Base-by-base conservation (phyloP, 2,797 vertebrate species). In the Sebastes nivosus region DNA sequence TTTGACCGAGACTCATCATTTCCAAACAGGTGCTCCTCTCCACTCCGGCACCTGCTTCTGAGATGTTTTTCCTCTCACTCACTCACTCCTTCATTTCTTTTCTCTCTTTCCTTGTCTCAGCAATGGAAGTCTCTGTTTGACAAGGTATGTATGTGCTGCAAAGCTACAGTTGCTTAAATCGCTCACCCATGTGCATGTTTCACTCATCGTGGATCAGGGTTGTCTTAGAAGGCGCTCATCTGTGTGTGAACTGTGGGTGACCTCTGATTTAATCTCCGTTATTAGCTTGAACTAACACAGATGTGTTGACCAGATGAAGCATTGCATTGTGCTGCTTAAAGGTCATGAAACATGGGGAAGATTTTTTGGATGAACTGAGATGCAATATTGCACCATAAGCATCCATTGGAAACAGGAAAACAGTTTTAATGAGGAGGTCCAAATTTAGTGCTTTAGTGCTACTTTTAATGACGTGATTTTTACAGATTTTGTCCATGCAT, bases 91-190 rank as follows among this genome's bases (percentile, higher is more conserved):
- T 84, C 36, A 30, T 85, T 36, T 87, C 72, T 72, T 82, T 58
- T 34, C 63, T 57, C 68, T 84, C 77, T 87, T 34, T 70, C 50
- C 64, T 75, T 75, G 72, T 77, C 93, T 93, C 96, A 99, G 98
- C 96, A 97, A 95, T 99, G 98, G 98, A 99, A 98, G 96, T 95
- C 95, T 93, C 96, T 98, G 61, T 99, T 99, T 95, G 97, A 99
- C 95, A 96, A 99, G 98, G 98, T 99, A 98, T 89, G 98, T 99
- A 98, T 89, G 97, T 97, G 88, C 72, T n/a, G 14, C 55, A 22
- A 46, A 80, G 36, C 57, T 24, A 25, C 29, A 25, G 68, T 57
- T 58, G 8, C 68, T 75, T 66, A n/a, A 67, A 30, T 75, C 60
- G 80, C 27, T 74, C 24, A 29, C 14, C 14, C 29, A 3, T 68